Evolutionary conservation across 2,113 vertebrate species (phyloP).

Genomic region (Chrysemys picta): DNA sequence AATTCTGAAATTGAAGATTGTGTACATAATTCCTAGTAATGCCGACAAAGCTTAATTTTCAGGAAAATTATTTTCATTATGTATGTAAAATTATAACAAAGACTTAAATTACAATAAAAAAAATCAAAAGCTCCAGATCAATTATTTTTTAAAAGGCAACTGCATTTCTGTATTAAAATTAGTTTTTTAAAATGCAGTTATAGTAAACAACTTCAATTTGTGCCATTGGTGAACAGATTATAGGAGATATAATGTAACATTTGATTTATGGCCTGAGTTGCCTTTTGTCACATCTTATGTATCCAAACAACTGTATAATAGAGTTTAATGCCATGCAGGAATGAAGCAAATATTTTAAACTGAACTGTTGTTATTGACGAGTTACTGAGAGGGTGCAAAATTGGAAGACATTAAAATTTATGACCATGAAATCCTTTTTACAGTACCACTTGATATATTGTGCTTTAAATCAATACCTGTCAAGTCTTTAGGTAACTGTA

Average conservation of each 20-base stretch:
- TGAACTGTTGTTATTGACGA: conserved; percentile 79
- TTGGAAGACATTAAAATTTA: conserved; percentile 84
- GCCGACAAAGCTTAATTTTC: conserved; percentile 18
- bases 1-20: conserved; percentile 41
- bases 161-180: background rate
- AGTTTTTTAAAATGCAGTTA: conserved; percentile 3
- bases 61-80: conserved; percentile 31
- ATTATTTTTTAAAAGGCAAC: background rate
- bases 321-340: conserved; percentile 62
- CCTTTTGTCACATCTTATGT: conserved; percentile 36
- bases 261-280: background rate
- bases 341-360: conserved; percentile 77
- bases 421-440: conserved; percentile 84
- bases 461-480: conserved; percentile 82
- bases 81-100: background rate
- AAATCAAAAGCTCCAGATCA: background rate
- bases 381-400: conserved; percentile 79
- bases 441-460: conserved; percentile 78
- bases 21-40: conserved; percentile 56
- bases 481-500: conserved; percentile 78
- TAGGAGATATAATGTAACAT: conserved; percentile 11
- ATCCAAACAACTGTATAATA: conserved; percentile 46
- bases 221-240: background rate
- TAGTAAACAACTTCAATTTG: background rate
- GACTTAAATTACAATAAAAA: background rate